Conservation (phyloP, 2,113 vertebrate genomes). For the Podiceps cristatus region DNA sequence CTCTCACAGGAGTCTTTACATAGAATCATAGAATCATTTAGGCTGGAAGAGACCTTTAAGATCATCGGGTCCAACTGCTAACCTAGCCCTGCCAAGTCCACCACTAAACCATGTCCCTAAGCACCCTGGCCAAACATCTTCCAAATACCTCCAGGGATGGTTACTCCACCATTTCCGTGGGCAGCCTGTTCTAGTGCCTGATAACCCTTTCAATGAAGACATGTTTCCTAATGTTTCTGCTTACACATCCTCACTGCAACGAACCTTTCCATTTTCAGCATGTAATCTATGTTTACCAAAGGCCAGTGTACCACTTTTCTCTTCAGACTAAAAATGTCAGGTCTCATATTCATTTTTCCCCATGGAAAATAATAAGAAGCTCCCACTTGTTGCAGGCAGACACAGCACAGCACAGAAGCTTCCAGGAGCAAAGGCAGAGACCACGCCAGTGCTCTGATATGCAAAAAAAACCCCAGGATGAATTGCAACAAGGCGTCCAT, state of each 20-base stretch:
- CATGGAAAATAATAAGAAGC: neutral
- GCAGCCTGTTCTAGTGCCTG: too few species aligned
- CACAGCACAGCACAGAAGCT: neutral
- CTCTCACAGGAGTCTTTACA: neutral
- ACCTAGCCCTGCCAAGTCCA: too few species aligned
- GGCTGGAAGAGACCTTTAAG: too few species aligned
- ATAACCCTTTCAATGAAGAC: too few species aligned
- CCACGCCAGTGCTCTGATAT: accelerated
- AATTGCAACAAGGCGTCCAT: neutral
- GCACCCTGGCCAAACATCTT: too few species aligned
- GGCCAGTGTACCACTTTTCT: neutral
- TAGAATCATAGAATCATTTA: too few species aligned
- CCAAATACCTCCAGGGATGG: too few species aligned
- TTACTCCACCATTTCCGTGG: too few species aligned
- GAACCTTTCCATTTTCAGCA: neutral
- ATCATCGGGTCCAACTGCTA: too few species aligned
- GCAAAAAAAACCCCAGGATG: neutral
- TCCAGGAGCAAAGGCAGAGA: neutral
- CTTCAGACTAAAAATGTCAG: neutral
- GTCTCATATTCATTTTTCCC: neutral
- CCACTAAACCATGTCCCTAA: too few species aligned
- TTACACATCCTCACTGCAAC: neutral
- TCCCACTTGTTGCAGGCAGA: neutral
- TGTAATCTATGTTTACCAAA: neutral
- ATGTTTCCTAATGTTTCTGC: neutral